A percentile compares a stretch with the other conserved stretches of the same genome.
phyloP scores from a whole-genome alignment of 2,797 vertebrate genomes.

The Eidolon dupreanum region DNA sequence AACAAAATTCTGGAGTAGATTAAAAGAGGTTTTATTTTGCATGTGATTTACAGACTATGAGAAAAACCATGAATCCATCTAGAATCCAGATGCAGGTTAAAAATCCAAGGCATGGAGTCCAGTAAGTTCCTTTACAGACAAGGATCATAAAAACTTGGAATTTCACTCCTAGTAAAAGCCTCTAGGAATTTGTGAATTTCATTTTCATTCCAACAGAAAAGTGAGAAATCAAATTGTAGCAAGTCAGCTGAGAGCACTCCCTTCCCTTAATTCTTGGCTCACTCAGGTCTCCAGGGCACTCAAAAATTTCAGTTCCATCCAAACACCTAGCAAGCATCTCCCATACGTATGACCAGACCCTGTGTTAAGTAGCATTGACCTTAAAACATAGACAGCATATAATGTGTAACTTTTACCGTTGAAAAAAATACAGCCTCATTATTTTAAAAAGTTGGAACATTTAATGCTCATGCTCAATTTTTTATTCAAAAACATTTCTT shows the following conservation, averaged over 20 bases:
- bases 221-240: slow-evolving; percentile 73
- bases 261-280: slow-evolving; percentile 69
- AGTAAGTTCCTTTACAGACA: slow-evolving; percentile 73
- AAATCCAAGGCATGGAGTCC: slow-evolving; percentile 46
- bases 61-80: slow-evolving; percentile 48
- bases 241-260: slow-evolving; percentile 30
- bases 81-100: slow-evolving; percentile 70
- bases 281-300: slow-evolving; percentile 40
- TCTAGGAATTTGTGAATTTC: slow-evolving; percentile 78
- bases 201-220: slow-evolving; percentile 73
- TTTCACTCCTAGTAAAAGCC: slow-evolving; percentile 77
- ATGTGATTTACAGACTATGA: slow-evolving; percentile 70
- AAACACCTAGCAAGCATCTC: slow-evolving; percentile 55
- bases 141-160: slow-evolving; percentile 77
- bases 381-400: slow-evolving; percentile 38
- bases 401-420: slow-evolving; percentile 35
- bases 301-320: slow-evolving; percentile 59
- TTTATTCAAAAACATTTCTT: slow-evolving; percentile 62
- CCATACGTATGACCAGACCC: slow-evolving; percentile 23
- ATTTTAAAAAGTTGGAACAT: slow-evolving; percentile 47
- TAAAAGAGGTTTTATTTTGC: slow-evolving; percentile 67
- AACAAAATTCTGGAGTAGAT: slow-evolving; percentile 67
- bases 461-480: neutral
- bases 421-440: slow-evolving; percentile 33
- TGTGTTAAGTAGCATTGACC: slow-evolving; percentile 51